phyloP scores from a whole-genome alignment of 1,140 invertebrate species.

The Drosophila ambigua region DNA sequence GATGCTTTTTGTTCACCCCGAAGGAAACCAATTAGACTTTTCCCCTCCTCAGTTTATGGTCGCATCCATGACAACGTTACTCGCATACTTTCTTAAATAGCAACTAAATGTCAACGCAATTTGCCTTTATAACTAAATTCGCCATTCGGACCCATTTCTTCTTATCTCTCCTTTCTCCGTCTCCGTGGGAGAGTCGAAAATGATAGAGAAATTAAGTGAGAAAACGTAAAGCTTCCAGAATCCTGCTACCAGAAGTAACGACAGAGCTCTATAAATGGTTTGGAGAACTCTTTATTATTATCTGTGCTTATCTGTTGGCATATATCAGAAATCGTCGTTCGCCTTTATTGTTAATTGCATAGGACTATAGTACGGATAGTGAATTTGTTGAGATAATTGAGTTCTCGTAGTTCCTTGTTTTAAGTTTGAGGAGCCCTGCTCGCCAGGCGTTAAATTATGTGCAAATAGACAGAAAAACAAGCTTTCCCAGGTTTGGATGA shows the following conservation, averaged over 20 bases:
- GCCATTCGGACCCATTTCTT: conserved; percentile 38
- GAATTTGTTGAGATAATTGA: conserved; percentile 80
- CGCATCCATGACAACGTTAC: conserved; percentile 49
- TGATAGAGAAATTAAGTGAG: conserved; percentile 74
- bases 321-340: conserved; percentile 80
- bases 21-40: background rate
- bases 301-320: conserved; percentile 60
- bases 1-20: background rate
- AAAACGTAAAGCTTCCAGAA: conserved; percentile 68
- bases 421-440: conserved; percentile 12
- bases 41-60: conserved; percentile 54
- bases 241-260: conserved; percentile 66
- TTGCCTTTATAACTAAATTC: conserved; percentile 80
- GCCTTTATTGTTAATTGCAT: conserved; percentile 69
- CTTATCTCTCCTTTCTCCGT: conserved; percentile 15
- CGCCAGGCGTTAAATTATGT: conserved; percentile 77
- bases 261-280: conserved; percentile 30
- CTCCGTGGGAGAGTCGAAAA: conserved; percentile 60
- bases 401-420: conserved; percentile 58
- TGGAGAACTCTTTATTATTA: conserved; percentile 10
- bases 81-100: conserved; percentile 67
- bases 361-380: conserved; percentile 78
- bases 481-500: background rate
- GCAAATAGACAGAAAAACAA: conserved; percentile 76
- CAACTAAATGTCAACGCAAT: conserved; percentile 77